phyloP scores from a whole-genome alignment of 64 coral and sea anemone genomes.

The Dendrophyllia cribrosa region DNA sequence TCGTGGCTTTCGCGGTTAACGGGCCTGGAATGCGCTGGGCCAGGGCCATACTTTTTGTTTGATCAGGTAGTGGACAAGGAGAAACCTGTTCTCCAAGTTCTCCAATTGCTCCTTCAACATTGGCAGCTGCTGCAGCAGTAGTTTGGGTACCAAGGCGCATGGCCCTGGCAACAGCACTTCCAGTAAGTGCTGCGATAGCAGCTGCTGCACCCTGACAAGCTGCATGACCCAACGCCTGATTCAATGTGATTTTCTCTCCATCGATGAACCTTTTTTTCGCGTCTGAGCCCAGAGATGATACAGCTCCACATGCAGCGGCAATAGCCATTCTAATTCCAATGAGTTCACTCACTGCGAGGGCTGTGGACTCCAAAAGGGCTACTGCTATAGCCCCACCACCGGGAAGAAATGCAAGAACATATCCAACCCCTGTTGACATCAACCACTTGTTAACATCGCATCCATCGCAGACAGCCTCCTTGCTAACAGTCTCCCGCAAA shows the following conservation, averaged over 20 bases:
- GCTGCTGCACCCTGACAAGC: neutral
- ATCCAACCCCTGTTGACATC: neutral
- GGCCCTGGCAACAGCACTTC: slow-evolving; percentile 10
- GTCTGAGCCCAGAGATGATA: neutral
- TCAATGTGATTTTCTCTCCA: slow-evolving; percentile 34
- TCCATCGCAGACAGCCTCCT: slow-evolving; percentile 36
- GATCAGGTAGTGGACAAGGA: neutral
- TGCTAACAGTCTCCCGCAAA: neutral
- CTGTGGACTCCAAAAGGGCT: neutral
- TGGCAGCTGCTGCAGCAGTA: slow-evolving; percentile 1
- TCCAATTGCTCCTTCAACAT: neutral
- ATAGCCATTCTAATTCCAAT: slow-evolving; percentile 22
- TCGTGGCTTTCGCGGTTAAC: neutral
- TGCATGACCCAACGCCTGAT: slow-evolving; percentile 6
- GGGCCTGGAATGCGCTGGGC: neutral
- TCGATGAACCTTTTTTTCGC: slow-evolving; percentile 18
- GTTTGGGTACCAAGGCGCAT: neutral
- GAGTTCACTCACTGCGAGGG: neutral
- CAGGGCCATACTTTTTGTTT: slow-evolving; percentile 21
- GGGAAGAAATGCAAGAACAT: neutral
- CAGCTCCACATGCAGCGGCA: neutral
- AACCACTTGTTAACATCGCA: slow-evolving; percentile 18
- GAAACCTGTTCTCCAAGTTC: neutral
- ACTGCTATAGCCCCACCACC: slow-evolving; percentile 45
- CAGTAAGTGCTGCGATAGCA: neutral